These are phyloP conservation scores for Lycocerus yunnanus DNA, from an alignment of 2,888 invertebrate genomes.

Conservation along the genomic window DNA sequence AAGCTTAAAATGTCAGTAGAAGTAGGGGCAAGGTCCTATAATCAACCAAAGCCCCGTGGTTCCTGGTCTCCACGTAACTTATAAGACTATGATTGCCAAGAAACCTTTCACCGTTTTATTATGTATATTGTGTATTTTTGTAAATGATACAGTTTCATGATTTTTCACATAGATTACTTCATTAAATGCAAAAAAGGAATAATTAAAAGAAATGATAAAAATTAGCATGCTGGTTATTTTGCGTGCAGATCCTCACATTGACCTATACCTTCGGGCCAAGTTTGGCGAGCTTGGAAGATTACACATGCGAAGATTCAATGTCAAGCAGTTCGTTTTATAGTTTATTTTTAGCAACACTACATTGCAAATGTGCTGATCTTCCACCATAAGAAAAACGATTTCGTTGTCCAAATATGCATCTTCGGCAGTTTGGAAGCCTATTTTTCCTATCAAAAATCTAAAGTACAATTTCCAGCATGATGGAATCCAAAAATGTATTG, in stretches of 20 bases:
- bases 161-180: background rate
- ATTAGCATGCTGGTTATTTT: background rate
- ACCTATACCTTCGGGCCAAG: background rate
- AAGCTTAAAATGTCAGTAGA: slow-evolving; percentile 40
- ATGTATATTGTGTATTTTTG: slow-evolving; percentile 21
- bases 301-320: background rate
- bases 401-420: too few species aligned
- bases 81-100: slow-evolving; percentile 29
- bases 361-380: too few species aligned
- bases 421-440: too few species aligned
- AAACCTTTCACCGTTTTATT: slow-evolving; percentile 38
- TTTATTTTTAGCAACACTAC: background rate
- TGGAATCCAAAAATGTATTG: background rate
- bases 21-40: slow-evolving; percentile 55
- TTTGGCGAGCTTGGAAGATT: background rate
- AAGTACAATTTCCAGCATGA: too few species aligned
- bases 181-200: background rate
- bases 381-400: too few species aligned
- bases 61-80: slow-evolving; percentile 43
- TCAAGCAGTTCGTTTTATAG: background rate
- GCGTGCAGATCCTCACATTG: background rate
- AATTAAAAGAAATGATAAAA: background rate
- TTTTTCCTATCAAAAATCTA: too few species aligned
- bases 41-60: slow-evolving; percentile 47
- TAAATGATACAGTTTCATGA: background rate